phyloP scores from a whole-genome alignment of 53 echinoderm and acorn worm genomes.

The Luidia sarsii region DNA sequence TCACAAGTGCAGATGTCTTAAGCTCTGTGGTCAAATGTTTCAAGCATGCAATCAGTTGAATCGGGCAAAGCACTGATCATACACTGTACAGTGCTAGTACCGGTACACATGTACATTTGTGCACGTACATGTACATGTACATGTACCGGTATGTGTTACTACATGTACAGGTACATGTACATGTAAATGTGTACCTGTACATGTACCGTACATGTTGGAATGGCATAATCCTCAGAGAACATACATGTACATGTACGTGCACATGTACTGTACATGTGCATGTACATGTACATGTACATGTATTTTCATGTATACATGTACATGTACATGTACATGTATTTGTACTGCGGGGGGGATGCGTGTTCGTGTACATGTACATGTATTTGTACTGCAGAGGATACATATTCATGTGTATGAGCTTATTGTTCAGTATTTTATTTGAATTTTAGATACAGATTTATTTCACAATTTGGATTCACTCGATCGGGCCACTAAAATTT shows the following conservation, averaged over 20 bases:
- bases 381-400: not conserved
- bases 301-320: too few species aligned
- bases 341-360: not conserved
- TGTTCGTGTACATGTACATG: not conserved
- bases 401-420: not conserved
- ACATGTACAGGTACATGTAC: conserved; percentile 11
- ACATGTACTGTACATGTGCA: not conserved
- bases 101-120: not conserved
- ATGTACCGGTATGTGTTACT: not conserved
- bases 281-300: too few species aligned
- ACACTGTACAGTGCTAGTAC: too few species aligned
- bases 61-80: too few species aligned
- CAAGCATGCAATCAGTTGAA: too few species aligned
- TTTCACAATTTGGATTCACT: too few species aligned
- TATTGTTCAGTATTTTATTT: not conserved
- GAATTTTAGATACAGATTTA: not conserved
- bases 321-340: conserved; percentile 10
- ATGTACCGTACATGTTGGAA: not conserved
- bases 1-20: too few species aligned
- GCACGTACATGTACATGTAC: not conserved
- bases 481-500: not conserved
- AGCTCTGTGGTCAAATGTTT: too few species aligned
- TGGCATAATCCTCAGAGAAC: not conserved
- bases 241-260: not conserved
- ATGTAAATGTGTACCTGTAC: too few species aligned